A percentile compares a stretch with the other conserved stretches of the same genome.
These are phyloP conservation scores for Cydia fagiglandana DNA, from an alignment of 1,140 invertebrate genomes.

Conservation along the genomic window DNA sequence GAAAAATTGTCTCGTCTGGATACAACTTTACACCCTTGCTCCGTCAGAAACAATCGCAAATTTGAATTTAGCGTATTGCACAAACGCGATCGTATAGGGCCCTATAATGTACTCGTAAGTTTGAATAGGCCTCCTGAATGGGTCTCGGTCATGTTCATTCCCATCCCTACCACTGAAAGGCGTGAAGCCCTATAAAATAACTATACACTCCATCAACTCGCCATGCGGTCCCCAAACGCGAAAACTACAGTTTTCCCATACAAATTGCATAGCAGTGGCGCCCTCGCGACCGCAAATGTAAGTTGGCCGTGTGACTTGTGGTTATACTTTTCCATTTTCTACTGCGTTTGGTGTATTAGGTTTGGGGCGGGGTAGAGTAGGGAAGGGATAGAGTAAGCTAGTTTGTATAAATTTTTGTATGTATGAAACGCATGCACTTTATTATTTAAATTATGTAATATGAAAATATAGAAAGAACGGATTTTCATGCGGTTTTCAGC, in stretches of 20 bases:
- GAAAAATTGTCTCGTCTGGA: too few relatives aligned
- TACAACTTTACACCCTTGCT: too few relatives aligned
- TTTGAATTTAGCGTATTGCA: too few relatives aligned
- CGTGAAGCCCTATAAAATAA: slow-evolving; percentile 29
- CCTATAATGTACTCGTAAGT: too few relatives aligned
- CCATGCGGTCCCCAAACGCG: background rate
- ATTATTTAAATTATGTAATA: too few relatives aligned
- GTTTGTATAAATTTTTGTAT: background rate
- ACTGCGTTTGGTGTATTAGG: slow-evolving; percentile 26
- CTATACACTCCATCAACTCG: slow-evolving; percentile 2
- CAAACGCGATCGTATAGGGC: too few relatives aligned
- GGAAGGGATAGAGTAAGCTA: background rate
- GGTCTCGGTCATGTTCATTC: background rate
- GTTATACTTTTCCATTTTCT: slow-evolving; percentile 31
- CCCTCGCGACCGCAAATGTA: background rate
- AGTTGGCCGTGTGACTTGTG: slow-evolving; percentile 8
- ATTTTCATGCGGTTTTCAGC: too few relatives aligned
- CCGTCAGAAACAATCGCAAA: too few relatives aligned
- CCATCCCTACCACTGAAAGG: slow-evolving; percentile 16
- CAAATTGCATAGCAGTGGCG: background rate
- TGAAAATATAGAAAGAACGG: too few relatives aligned
- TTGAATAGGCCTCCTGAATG: too few relatives aligned
- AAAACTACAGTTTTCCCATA: slow-evolving; percentile 4
- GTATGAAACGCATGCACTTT: too few relatives aligned
- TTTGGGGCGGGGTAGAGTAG: slow-evolving; percentile 16